Conservation (phyloP, 2,888 invertebrate genomes). For the Brachypterus glaber region DNA sequence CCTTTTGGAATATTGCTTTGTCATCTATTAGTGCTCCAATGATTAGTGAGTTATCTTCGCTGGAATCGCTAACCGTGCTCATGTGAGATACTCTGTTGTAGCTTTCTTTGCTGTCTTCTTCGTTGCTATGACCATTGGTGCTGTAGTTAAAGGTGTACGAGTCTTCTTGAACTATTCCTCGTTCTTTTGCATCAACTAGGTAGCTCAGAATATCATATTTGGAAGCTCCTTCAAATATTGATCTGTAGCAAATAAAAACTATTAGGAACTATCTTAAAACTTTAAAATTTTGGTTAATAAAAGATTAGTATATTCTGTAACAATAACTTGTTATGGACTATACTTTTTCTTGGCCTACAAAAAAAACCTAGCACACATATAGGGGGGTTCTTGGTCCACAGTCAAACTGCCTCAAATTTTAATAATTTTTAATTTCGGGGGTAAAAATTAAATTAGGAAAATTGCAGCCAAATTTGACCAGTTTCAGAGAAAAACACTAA, state of each 20-base stretch:
- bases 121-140: constrained; percentile 41
- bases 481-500: too few species aligned
- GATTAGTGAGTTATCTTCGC: constrained; percentile 69
- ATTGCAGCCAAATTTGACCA: too few species aligned
- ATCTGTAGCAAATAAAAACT: constrained; percentile 32
- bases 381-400: too few species aligned
- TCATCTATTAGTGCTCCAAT: constrained; percentile 52
- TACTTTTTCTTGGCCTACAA: too few species aligned
- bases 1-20: constrained; percentile 47
- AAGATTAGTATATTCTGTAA: too few species aligned
- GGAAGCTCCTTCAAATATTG: constrained; percentile 72
- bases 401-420: too few species aligned
- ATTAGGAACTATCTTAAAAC: too few species aligned
- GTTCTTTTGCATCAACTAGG: constrained; percentile 76
- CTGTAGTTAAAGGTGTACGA: constrained; percentile 56
- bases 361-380: too few species aligned
- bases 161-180: constrained; percentile 61
- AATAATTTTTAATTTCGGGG: too few species aligned
- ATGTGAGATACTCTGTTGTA: constrained; percentile 66
- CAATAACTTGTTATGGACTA: too few species aligned
- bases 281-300: too few species aligned
- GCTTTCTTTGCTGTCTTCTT: constrained; percentile 49
- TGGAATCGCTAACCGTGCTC: constrained; percentile 75
- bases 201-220: constrained; percentile 86
- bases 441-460: too few species aligned